Evolutionary conservation across 2,888 invertebrate genomes (phyloP).

Genomic region (Dolomedes plantarius): DNA sequence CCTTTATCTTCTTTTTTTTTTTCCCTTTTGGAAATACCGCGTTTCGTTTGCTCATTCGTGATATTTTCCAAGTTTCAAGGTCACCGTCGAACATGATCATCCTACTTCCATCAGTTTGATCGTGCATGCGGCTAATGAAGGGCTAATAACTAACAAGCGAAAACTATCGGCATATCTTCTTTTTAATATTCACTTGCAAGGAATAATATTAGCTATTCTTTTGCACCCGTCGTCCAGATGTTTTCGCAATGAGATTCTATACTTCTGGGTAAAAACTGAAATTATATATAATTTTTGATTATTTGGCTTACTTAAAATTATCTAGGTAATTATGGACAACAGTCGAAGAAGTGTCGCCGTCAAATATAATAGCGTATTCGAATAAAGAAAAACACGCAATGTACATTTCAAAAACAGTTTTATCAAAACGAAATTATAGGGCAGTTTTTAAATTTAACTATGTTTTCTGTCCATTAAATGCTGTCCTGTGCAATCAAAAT

Average conservation of each 20-base stretch:
- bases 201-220: slow-evolving; percentile 5
- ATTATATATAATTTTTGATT: neutral
- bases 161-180: slow-evolving; percentile 23
- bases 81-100: slow-evolving; percentile 29
- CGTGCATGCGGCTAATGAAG: slow-evolving; percentile 54
- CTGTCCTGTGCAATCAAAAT: too few relatives aligned
- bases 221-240: neutral
- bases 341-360: too few relatives aligned
- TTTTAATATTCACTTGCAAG: slow-evolving; percentile 25
- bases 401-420: too few relatives aligned
- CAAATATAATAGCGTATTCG: too few relatives aligned
- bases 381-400: too few relatives aligned
- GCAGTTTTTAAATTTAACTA: too few relatives aligned
- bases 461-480: too few relatives aligned
- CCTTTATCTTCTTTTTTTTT: slow-evolving; percentile 18
- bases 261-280: too few relatives aligned
- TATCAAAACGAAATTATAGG: too few relatives aligned
- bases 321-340: too few relatives aligned
- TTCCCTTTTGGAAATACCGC: neutral
- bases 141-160: slow-evolving; percentile 45
- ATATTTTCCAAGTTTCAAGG: slow-evolving; percentile 42
- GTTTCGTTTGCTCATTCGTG: slow-evolving; percentile 15
- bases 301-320: too few relatives aligned
- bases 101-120: slow-evolving; percentile 36
- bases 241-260: neutral